Percentiles rank a stretch among this genome's conserved stretches.
Evolutionary conservation across 2,888 invertebrate species (phyloP).

Genomic region (Stenotaenia linearis): DNA sequence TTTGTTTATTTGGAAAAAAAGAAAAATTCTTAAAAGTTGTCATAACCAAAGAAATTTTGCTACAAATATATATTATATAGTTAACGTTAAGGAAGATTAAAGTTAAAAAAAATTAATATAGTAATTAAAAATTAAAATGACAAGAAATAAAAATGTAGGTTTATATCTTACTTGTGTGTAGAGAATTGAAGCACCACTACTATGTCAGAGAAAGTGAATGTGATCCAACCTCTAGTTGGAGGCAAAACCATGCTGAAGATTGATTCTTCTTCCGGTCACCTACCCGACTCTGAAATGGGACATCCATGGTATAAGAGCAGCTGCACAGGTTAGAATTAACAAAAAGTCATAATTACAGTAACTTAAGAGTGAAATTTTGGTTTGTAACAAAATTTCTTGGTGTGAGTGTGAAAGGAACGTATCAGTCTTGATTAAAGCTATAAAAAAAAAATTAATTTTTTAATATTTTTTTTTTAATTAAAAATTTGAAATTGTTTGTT

Average conservation of each 20-base stretch:
- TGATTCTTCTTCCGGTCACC: slow-evolving; percentile 17
- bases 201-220: slow-evolving; percentile 27
- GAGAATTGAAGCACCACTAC: slow-evolving; percentile 22
- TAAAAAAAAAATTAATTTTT: neutral
- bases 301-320: slow-evolving; percentile 28
- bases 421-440: neutral
- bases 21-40: neutral
- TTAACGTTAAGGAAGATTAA: neutral
- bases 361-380: neutral
- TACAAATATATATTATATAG: neutral
- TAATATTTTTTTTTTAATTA: neutral
- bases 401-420: neutral
- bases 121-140: neutral
- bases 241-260: slow-evolving; percentile 30
- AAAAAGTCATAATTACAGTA: neutral
- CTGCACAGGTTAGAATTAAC: slow-evolving; percentile 26
- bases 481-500: no score
- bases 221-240: slow-evolving; percentile 27
- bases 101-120: neutral
- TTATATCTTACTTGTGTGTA: slow-evolving; percentile 26
- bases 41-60: slow-evolving; percentile 17
- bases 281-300: slow-evolving; percentile 27
- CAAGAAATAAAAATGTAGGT: slow-evolving; percentile 8
- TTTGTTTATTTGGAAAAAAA: neutral
- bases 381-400: slow-evolving; percentile 16